Percentiles rank a stretch among this genome's conserved stretches.
These are phyloP conservation scores for Melinaea marsaeus DNA, from an alignment of 2,888 invertebrate genomes.

Conservation along the genomic window DNA sequence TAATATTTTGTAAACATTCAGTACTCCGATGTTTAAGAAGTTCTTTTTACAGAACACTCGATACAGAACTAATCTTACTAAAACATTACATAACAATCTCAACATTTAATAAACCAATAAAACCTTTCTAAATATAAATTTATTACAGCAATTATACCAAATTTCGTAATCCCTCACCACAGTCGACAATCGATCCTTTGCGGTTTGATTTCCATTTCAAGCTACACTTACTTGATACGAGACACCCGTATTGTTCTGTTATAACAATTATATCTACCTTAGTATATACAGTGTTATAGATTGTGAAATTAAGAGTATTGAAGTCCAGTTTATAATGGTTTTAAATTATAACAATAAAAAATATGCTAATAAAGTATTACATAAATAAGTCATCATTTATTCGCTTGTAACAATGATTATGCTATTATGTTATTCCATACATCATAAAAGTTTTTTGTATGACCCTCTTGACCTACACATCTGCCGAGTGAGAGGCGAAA, in stretches of 20 bases:
- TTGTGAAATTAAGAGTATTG: not conserved
- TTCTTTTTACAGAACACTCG: not conserved
- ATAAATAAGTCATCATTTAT: no score
- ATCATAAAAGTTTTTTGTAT: constrained; percentile 21
- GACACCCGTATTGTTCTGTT: constrained; percentile 30
- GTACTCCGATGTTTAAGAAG: not conserved
- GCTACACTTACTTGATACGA: constrained; percentile 25
- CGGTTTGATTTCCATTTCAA: constrained; percentile 31
- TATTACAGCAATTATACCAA: not conserved
- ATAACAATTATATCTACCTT: constrained; percentile 20
- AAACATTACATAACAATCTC: not conserved
- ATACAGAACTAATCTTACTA: not conserved
- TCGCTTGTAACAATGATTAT: not conserved
- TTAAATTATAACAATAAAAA: not conserved
- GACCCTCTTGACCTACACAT: constrained; percentile 44
- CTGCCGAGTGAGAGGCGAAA: constrained; percentile 60
- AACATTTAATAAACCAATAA: not conserved
- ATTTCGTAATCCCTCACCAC: constrained; percentile 31
- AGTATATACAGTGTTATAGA: not conserved
- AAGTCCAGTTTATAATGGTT: not conserved
- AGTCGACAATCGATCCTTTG: constrained; percentile 29
- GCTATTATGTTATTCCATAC: constrained; percentile 14
- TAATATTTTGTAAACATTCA: no score
- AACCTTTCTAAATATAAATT: not conserved
- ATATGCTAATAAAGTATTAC: not conserved